phyloP scores from a whole-genome alignment of 2,888 invertebrate species.

The Orchesella flavescens region DNA sequence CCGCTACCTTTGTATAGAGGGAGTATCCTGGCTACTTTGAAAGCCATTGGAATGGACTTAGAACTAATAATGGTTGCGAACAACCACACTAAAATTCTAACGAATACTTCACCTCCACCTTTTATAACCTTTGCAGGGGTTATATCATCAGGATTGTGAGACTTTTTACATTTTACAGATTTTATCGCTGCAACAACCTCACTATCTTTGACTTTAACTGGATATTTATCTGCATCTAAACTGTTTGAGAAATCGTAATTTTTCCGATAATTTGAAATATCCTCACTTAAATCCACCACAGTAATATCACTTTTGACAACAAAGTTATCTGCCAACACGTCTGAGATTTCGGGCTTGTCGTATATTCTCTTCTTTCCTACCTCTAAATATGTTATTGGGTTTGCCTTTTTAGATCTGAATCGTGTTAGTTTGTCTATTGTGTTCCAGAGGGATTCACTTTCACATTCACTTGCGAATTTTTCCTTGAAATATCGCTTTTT shows the following conservation, averaged over 20 bases:
- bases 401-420: neutral
- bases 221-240: neutral
- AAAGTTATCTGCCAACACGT: neutral
- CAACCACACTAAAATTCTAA: neutral
- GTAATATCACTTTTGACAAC: neutral
- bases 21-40: conserved; percentile 32
- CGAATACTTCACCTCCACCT: neutral
- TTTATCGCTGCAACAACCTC: neutral
- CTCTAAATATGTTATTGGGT: neutral
- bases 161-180: neutral
- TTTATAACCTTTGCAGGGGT: neutral
- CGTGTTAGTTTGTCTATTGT: conserved; percentile 19
- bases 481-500: conserved; percentile 19
- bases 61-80: neutral
- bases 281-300: neutral
- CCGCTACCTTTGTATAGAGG: conserved; percentile 58
- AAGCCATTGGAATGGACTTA: neutral
- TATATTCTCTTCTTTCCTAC: neutral
- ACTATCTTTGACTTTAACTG: neutral
- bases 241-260: neutral
- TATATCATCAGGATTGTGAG: conserved; percentile 13
- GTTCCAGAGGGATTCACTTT: neutral
- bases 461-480: conserved; percentile 1
- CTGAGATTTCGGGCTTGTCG: neutral
- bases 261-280: neutral